These are phyloP conservation scores for Donacobius atricapilla DNA, from an alignment of 2,113 vertebrate species.

Conservation along the genomic window DNA sequence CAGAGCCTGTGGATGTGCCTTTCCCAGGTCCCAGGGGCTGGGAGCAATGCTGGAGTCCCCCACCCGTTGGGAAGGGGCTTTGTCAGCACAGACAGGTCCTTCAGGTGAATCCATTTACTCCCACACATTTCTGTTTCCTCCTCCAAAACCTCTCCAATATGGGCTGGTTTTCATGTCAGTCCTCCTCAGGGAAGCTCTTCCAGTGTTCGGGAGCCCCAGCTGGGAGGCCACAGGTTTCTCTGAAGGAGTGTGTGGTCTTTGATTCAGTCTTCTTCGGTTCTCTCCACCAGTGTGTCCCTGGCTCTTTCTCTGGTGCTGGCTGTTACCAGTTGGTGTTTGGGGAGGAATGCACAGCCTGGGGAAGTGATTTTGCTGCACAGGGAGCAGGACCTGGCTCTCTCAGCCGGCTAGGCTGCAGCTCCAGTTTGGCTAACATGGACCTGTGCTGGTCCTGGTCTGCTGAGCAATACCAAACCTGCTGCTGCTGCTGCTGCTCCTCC, in stretches of 20 bases:
- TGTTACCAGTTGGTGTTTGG: accelerated
- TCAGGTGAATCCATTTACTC: not conserved
- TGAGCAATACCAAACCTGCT: not conserved
- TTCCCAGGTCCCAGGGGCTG: not conserved
- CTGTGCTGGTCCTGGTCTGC: not conserved
- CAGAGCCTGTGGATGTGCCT: accelerated
- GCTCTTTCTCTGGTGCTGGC: not conserved
- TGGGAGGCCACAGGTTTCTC: not conserved
- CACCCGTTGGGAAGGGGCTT: not conserved
- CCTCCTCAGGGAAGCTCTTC: not conserved
- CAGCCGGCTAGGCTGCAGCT: not conserved
- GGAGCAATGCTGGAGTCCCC: accelerated
- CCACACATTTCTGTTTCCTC: not conserved
- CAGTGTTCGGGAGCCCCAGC: accelerated
- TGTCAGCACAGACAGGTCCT: accelerated
- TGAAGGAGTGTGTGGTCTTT: accelerated
- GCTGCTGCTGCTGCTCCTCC: not conserved
- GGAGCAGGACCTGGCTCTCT: not conserved
- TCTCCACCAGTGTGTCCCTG: accelerated
- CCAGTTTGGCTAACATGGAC: not conserved
- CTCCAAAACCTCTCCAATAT: accelerated
- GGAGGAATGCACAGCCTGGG: not conserved
- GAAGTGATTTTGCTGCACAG: not conserved
- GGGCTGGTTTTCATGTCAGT: not conserved
- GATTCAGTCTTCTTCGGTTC: not conserved